Evolutionary conservation across 92 coral and sea anemone species (phyloP).

Genomic region (Hydrozoanthus gracilis): DNA sequence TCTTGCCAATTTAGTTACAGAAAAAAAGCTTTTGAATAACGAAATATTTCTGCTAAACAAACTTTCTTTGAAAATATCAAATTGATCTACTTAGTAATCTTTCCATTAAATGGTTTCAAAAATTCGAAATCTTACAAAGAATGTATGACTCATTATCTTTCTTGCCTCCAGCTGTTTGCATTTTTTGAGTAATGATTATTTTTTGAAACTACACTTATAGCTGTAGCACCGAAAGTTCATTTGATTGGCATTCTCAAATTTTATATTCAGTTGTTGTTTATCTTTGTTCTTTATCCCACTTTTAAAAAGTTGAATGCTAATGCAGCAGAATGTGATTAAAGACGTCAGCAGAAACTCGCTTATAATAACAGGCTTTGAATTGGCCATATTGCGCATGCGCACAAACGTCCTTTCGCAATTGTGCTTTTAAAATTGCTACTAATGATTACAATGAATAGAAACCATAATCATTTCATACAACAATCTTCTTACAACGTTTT

Average conservation of each 20-base stretch:
- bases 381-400: background rate
- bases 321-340: background rate
- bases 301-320: background rate
- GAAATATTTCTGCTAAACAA: no score
- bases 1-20: no score
- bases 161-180: no score
- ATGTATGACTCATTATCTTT: no score
- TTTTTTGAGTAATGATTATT: background rate
- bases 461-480: background rate
- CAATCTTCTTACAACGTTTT: background rate
- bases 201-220: background rate
- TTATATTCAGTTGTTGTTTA: background rate
- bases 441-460: background rate
- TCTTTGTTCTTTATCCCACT: background rate
- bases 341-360: conserved; percentile 1
- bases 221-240: background rate
- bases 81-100: no score
- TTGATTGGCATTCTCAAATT: background rate
- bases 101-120: no score
- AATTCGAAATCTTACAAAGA: no score
- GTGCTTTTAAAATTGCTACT: background rate
- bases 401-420: background rate
- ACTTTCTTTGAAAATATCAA: no score
- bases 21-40: no score
- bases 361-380: background rate